Percentiles rank a stretch among this genome's conserved stretches.
Conservation (phyloP, 2,888 invertebrate genomes). For the Philereme transversata region DNA sequence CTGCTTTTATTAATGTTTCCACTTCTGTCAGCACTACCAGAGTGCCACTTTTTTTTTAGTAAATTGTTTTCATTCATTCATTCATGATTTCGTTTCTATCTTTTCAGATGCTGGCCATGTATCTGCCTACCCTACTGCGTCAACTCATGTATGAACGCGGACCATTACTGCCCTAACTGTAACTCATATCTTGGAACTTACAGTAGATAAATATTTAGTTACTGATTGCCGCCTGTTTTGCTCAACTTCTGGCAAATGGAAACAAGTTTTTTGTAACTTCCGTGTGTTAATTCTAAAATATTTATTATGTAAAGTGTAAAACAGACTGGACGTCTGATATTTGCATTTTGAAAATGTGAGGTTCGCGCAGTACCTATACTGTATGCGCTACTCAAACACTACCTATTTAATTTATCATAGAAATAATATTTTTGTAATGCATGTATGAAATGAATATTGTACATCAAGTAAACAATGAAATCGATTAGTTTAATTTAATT, state of each 20-base stretch:
- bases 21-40: too few relatives aligned
- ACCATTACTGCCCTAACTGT: conserved; percentile 85
- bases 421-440: neutral
- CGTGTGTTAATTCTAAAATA: neutral
- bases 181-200: conserved; percentile 81
- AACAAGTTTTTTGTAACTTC: too few relatives aligned
- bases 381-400: neutral
- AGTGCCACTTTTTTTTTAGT: too few relatives aligned
- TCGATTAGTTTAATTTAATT: too few relatives aligned
- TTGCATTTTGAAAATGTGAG: neutral
- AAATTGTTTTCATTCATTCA: neutral
- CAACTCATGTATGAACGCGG: conserved; percentile 81
- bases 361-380: neutral
- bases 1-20: too few relatives aligned
- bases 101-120: conserved; percentile 73
- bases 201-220: conserved; percentile 51
- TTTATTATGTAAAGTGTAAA: neutral
- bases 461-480: too few relatives aligned
- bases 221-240: too few relatives aligned
- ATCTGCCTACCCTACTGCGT: conserved; percentile 84
- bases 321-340: neutral
- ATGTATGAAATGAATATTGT: neutral
- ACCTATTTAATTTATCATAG: neutral
- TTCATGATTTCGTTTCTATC: neutral
- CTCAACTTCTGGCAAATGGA: too few relatives aligned